phyloP scores from a whole-genome alignment of 2,888 invertebrate genomes.

The Dascillus cervinus region DNA sequence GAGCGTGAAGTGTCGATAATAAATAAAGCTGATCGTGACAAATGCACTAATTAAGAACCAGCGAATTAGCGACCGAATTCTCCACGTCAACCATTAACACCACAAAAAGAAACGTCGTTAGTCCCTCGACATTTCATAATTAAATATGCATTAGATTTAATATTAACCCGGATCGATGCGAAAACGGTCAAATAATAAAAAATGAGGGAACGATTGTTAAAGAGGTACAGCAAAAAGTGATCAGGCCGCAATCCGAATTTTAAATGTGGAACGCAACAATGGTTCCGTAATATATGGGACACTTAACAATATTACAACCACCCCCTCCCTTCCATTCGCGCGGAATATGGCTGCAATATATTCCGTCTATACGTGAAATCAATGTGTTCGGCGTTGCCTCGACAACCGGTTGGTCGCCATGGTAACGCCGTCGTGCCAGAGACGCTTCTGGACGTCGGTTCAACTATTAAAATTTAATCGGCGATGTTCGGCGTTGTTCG shows the following conservation, averaged over 20 bases:
- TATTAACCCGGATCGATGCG: too few species aligned
- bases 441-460: slow-evolving; percentile 18
- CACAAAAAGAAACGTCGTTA: too few species aligned
- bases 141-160: too few species aligned
- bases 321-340: slow-evolving; percentile 17
- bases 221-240: slow-evolving; percentile 17
- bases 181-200: too few species aligned
- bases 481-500: slow-evolving; percentile 10
- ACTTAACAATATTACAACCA: slow-evolving; percentile 36
- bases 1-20: too few species aligned
- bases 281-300: slow-evolving; percentile 36
- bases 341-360: slow-evolving; percentile 39
- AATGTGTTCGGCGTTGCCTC: slow-evolving; percentile 44
- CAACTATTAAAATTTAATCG: slow-evolving; percentile 8
- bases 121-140: too few species aligned
- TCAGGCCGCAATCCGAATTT: slow-evolving; percentile 24
- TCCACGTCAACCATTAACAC: too few species aligned
- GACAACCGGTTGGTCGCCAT: slow-evolving; percentile 32
- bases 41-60: too few species aligned
- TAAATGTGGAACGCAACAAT: slow-evolving; percentile 33
- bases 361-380: slow-evolving; percentile 44
- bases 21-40: too few species aligned
- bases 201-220: slow-evolving; percentile 5
- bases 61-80: too few species aligned
- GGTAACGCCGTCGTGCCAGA: slow-evolving; percentile 28